Evolutionary conservation across 2,797 vertebrate genomes (phyloP).

Genomic region (Hoplostethus mediterraneus): DNA sequence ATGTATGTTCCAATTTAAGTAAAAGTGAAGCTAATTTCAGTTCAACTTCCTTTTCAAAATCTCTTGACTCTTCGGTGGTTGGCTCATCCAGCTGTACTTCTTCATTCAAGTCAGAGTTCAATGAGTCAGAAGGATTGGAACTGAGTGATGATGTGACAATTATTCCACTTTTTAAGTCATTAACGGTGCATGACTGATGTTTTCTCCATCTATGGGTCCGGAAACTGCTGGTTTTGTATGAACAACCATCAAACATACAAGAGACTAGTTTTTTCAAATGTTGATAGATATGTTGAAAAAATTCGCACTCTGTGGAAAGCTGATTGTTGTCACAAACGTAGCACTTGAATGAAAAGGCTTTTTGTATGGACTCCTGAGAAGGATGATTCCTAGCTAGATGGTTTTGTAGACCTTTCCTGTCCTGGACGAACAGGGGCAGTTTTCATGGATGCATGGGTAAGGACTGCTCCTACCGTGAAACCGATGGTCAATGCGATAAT

Average conservation of each 20-base stretch:
- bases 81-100: constrained; percentile 20
- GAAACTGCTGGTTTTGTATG: constrained; percentile 38
- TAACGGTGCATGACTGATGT: constrained; percentile 27
- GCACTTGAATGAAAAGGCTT: constrained; percentile 39
- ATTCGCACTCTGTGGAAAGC: constrained; percentile 44
- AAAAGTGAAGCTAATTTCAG: constrained; percentile 34
- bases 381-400: constrained; percentile 15
- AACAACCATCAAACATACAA: constrained; percentile 39
- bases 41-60: constrained; percentile 36
- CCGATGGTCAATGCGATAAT: constrained; percentile 15
- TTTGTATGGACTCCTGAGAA: constrained; percentile 36
- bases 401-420: constrained; percentile 41
- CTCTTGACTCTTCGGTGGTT: constrained; percentile 23
- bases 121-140: constrained; percentile 27
- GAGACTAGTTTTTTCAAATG: constrained; percentile 40
- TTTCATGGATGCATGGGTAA: constrained; percentile 43
- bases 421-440: constrained; percentile 42
- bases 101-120: constrained; percentile 27
- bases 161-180: constrained; percentile 38
- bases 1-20: constrained; percentile 33
- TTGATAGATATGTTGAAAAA: constrained; percentile 36
- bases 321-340: constrained; percentile 41
- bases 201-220: constrained; percentile 18
- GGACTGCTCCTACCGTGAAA: constrained; percentile 38
- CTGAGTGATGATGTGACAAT: constrained; percentile 32